Conservation (phyloP, 2,797 vertebrate species). For the Notolabrus celidotus region DNA sequence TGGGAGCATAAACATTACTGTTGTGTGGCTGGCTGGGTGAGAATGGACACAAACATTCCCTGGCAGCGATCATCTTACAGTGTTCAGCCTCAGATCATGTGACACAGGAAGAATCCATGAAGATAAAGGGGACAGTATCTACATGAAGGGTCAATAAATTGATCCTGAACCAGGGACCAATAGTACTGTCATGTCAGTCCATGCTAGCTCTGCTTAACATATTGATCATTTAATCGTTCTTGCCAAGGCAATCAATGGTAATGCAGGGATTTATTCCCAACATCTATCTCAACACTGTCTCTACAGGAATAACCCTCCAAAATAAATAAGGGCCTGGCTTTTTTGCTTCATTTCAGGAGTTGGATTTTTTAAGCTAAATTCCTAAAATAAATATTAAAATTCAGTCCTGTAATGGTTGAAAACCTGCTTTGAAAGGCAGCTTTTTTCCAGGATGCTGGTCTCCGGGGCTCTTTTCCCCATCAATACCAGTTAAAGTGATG, state of each 20-base stretch:
- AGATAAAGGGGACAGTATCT: conserved; percentile 37
- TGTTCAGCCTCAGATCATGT: conserved; percentile 31
- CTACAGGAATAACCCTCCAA: conserved; percentile 7
- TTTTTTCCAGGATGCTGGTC: conserved; percentile 47
- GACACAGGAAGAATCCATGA: conserved; percentile 16
- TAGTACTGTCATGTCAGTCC: conserved; percentile 57
- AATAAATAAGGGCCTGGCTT: not conserved
- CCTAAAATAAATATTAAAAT: conserved; percentile 16
- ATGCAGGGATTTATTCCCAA: conserved; percentile 55
- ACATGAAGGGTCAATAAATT: conserved; percentile 59
- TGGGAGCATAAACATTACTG: conserved; percentile 61
- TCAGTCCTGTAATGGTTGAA: conserved; percentile 23
- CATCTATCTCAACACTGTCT: conserved; percentile 39
- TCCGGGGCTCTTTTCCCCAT: conserved; percentile 43
- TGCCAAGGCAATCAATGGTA: conserved; percentile 66
- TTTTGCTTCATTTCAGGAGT: conserved; percentile 1
- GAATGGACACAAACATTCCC: conserved; percentile 54
- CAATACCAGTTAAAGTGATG: conserved; percentile 52
- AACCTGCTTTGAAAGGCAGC: conserved; percentile 14
- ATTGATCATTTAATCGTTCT: conserved; percentile 78
- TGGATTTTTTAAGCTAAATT: not conserved
- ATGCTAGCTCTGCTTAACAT: conserved; percentile 64
- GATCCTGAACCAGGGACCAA: conserved; percentile 58
- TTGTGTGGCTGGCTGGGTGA: conserved; percentile 58
- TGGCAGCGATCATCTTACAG: conserved; percentile 60